These are phyloP conservation scores for Heterodera schachtii DNA, from an alignment of 1,140 invertebrate species.

Conservation along the genomic window DNA sequence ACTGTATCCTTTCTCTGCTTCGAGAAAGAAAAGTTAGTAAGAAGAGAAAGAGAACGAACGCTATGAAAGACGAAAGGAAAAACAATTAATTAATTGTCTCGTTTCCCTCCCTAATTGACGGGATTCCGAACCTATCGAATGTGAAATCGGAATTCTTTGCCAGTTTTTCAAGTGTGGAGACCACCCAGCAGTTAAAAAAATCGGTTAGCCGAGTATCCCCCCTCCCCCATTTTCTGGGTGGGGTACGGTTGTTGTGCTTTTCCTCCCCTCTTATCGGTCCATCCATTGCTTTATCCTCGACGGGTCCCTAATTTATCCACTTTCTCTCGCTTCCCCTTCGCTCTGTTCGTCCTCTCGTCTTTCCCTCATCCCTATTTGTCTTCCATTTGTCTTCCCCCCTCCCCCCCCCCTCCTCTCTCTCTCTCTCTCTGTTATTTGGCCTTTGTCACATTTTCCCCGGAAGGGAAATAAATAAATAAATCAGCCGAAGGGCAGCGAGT, in stretches of 20 bases:
- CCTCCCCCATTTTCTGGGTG: no score
- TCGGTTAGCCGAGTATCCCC: no score
- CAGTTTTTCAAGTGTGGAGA: no score
- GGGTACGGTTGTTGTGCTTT: background rate
- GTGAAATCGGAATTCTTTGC: no score
- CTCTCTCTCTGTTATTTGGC: slow-evolving; percentile 2
- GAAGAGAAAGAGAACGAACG: no score
- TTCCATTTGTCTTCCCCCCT: background rate
- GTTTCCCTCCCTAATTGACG: no score
- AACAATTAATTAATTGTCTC: no score
- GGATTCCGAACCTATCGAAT: no score
- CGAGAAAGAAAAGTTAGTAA: no score
- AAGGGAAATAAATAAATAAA: background rate
- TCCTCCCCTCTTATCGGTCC: background rate
- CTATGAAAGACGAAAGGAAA: no score
- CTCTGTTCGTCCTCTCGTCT: background rate
- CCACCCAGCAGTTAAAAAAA: no score
- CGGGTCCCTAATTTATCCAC: background rate
- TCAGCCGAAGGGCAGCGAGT: background rate
- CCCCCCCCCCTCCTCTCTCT: background rate
- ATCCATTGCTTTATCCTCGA: background rate
- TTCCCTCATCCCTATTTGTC: background rate
- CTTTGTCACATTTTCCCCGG: slow-evolving; percentile 19
- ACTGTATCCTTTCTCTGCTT: no score
- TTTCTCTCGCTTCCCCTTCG: background rate